Evolutionary conservation across 2,113 vertebrate species (phyloP).

Genomic region (Lagopus leucura): DNA sequence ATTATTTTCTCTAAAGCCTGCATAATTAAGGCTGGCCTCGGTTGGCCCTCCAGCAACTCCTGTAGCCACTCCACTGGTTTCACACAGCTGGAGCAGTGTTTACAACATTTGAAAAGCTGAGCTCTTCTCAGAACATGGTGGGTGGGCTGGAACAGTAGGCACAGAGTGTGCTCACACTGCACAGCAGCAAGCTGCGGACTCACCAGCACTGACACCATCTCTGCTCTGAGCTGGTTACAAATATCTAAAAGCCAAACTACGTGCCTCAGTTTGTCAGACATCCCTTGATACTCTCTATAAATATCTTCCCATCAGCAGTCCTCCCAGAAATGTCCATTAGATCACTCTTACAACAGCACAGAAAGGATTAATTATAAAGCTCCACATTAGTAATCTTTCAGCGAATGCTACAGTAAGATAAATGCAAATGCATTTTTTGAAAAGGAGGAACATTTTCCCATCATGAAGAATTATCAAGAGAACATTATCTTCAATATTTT

Average conservation of each 20-base stretch:
- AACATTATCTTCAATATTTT: conserved; percentile 36
- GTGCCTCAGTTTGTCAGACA: not conserved
- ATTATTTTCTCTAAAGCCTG: conserved; percentile 18
- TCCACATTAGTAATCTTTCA: conserved; percentile 25
- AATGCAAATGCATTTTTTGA: conserved; percentile 7
- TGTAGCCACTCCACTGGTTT: not conserved
- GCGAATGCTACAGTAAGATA: not conserved
- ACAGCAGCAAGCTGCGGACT: accelerated
- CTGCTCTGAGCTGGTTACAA: not conserved
- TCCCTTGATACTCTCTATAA: conserved; percentile 2
- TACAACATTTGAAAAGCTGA: not conserved
- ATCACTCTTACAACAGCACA: conserved; percentile 3
- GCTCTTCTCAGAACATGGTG: conserved; percentile 34
- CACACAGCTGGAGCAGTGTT: conserved; percentile 41
- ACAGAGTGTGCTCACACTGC: not conserved
- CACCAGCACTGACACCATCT: not conserved
- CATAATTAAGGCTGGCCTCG: conserved; percentile 29
- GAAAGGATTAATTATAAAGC: conserved; percentile 42
- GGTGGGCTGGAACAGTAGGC: conserved; percentile 50
- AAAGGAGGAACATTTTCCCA: conserved; percentile 16
- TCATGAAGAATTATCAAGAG: conserved; percentile 6
- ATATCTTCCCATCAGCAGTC: not conserved
- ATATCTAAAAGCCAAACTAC: not conserved
- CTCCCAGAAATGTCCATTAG: conserved; percentile 56
- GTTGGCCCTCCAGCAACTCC: conserved; percentile 23